Percentiles rank a stretch among this genome's conserved stretches.
These are phyloP conservation scores for Calyptommatus sinebrachiatus DNA, from an alignment of 2,113 vertebrate species.

Conservation along the genomic window DNA sequence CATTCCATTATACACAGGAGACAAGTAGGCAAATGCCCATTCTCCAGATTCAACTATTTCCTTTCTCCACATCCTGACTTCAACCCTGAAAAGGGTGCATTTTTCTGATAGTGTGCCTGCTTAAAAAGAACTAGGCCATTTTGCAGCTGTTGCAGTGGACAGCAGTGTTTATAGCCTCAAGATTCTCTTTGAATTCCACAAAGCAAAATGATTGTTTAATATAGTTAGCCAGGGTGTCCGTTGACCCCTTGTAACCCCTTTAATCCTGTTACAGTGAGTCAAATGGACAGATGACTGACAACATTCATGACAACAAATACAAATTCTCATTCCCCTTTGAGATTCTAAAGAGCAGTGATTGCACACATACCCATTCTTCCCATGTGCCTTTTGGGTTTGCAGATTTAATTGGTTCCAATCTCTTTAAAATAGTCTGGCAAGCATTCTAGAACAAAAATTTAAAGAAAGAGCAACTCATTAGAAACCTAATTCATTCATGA, in stretches of 20 bases:
- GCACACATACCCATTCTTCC: constrained; percentile 86
- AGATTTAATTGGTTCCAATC: constrained; percentile 82
- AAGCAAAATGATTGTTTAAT: too few relatives aligned
- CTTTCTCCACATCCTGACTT: too few relatives aligned
- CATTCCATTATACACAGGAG: too few relatives aligned
- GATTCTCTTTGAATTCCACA: not conserved
- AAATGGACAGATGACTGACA: not conserved
- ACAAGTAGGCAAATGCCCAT: too few relatives aligned
- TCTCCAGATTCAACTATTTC: too few relatives aligned
- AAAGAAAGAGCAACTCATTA: constrained; percentile 2
- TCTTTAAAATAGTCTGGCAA: constrained; percentile 79
- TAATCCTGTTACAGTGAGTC: not conserved
- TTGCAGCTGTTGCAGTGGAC: too few relatives aligned
- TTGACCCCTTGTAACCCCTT: not conserved
- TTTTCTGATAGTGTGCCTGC: too few relatives aligned
- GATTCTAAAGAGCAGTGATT: not conserved
- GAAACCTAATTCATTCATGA: not conserved
- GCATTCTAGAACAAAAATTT: constrained; percentile 72
- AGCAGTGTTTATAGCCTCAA: too few relatives aligned
- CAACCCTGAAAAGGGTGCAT: too few relatives aligned
- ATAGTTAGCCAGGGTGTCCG: not conserved
- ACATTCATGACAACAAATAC: not conserved
- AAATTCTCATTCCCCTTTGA: not conserved
- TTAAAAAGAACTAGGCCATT: not conserved
- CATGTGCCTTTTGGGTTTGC: constrained; percentile 83